These are phyloP conservation scores for Malurus leucopterus DNA, from an alignment of 2,797 vertebrate species.

Conservation along the genomic window DNA sequence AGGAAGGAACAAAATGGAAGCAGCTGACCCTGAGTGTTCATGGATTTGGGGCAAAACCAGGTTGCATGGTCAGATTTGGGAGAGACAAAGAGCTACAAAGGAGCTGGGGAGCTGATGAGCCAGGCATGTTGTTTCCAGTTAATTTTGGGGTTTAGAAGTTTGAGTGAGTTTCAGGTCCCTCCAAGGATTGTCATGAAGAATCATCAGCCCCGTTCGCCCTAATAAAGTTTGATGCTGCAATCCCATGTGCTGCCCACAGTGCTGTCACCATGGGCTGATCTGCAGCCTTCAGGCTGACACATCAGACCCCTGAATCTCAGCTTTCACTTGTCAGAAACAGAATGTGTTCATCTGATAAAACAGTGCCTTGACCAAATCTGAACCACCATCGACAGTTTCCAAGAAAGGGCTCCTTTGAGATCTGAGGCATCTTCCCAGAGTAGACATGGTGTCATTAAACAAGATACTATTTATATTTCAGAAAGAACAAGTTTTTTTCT, in stretches of 20 bases:
- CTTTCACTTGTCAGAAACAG: neutral
- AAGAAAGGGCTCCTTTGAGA: neutral
- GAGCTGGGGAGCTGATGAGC: neutral
- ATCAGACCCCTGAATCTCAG: neutral
- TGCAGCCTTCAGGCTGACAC: neutral
- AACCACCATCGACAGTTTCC: neutral
- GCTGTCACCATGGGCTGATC: neutral
- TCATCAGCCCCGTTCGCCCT: rapidly evolving
- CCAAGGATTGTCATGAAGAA: neutral
- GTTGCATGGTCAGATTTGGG: neutral
- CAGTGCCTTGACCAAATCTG: neutral
- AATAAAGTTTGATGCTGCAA: neutral
- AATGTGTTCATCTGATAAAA: neutral
- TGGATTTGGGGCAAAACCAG: neutral
- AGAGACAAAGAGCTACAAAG: neutral
- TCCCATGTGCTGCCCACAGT: neutral
- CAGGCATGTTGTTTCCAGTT: neutral
- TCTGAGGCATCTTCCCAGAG: neutral
- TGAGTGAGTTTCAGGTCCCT: neutral
- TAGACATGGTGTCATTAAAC: neutral
- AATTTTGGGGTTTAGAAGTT: neutral
- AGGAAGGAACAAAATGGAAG: neutral
- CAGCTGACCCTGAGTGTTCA: neutral
- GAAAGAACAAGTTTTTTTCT: neutral
- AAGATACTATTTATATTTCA: neutral